Base-by-base conservation (phyloP, 2,797 vertebrate genomes). In the Gymnodraco acuticeps region DNA sequence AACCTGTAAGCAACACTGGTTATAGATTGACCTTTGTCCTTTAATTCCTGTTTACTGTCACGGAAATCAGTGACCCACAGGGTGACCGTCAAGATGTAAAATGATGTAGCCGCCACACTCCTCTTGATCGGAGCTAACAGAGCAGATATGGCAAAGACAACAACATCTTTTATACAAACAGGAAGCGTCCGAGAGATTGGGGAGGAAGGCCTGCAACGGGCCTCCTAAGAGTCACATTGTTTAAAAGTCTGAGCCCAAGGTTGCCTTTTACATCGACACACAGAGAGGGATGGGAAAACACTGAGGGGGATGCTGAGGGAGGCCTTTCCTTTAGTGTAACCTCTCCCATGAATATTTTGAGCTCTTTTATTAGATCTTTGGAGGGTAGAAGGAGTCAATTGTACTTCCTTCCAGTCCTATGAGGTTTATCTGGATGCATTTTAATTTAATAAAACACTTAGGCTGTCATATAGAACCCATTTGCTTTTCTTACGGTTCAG, bases 81-180 rank as follows among this genome's bases (percentile, higher is more conserved):
- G 60, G 54, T 66, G 69, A 80, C 67, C 50, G 17, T 43, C 27
- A 69, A 51, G 66, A 88, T 88, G 87, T 80, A 75, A 86, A 91
- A 90, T 62, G 8, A 69, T 78, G 68, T 41, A 8, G 63, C 66
- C 27, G n/a, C 46, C 70, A 70, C 71, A 83, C 85, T 80, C 85
- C 67, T 87, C 59, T 70, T 64, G 51, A 88, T 88, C 38, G 33
- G 52, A 80, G 72, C 56, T 58, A 46, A 75, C 82, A 56, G 64
- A 76, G 81, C 80, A 85, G 75, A 92, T 90, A 91, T 91, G 80
- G 86, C 75, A 88, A 89, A 88, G 83, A 85, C 82, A 87, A 92
- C 83, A 90, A 89, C 0, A 88, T 88, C 81, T 85, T 79, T 87
- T 85, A 73, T 76, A 89, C 88, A 91, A 94, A 94, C 92, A 94